These are phyloP conservation scores for Cataglyphis rosenhaueri DNA, from an alignment of 2,888 invertebrate species.

Conservation along the genomic window DNA sequence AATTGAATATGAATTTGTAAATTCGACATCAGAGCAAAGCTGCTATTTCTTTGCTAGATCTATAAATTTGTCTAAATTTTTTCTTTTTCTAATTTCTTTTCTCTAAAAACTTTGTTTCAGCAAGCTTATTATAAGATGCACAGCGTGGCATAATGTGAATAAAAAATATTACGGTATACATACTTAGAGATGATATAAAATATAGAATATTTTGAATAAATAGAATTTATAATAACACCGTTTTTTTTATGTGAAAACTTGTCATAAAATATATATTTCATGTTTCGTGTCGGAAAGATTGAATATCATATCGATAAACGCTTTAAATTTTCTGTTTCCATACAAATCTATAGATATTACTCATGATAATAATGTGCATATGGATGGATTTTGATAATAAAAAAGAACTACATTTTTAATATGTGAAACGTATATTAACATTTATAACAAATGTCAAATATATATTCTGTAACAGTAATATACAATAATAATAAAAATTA, in stretches of 20 bases:
- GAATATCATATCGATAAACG: not conserved
- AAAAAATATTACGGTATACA: not conserved
- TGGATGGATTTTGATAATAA: no score
- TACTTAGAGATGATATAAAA: not conserved
- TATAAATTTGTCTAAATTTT: slow-evolving; percentile 2
- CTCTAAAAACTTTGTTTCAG: not conserved
- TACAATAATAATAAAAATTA: not conserved
- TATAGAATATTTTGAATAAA: not conserved
- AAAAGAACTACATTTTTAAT: no score
- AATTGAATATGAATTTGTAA: slow-evolving; percentile 9
- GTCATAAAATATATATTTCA: slow-evolving; percentile 29
- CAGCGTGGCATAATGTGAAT: not conserved
- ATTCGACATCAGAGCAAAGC: not conserved
- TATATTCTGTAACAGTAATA: not conserved
- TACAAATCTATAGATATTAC: not conserved
- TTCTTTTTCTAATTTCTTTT: no score
- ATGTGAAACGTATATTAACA: not conserved
- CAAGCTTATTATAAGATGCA: not conserved
- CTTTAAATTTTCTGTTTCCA: not conserved
- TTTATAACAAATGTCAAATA: not conserved
- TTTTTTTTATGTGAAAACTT: not conserved
- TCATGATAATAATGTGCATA: not conserved
- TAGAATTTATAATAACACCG: slow-evolving; percentile 6
- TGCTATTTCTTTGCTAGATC: not conserved
- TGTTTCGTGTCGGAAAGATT: not conserved